phyloP scores from a whole-genome alignment of 1,140 invertebrate species.

The Druon quercuslanigerum region DNA sequence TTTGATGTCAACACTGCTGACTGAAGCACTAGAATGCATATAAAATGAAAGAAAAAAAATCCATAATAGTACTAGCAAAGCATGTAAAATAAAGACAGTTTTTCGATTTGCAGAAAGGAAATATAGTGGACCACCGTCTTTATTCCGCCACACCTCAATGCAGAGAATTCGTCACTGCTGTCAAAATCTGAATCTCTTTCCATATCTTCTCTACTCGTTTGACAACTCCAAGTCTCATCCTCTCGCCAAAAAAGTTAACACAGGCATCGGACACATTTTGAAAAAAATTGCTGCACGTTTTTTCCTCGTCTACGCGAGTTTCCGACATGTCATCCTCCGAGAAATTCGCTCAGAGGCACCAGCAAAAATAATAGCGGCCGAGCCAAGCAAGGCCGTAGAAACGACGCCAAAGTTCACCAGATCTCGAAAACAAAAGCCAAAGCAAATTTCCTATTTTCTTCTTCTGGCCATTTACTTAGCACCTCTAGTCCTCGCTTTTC shows the following conservation, averaged over 20 bases:
- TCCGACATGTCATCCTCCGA: conserved; percentile 49
- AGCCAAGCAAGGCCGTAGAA: background rate
- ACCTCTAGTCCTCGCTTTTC: conserved; percentile 60
- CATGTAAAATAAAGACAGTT: conserved; percentile 33
- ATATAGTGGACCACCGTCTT: conserved; percentile 63
- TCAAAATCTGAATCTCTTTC: conserved; percentile 71
- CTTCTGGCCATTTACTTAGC: conserved; percentile 64
- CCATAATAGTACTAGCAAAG: background rate
- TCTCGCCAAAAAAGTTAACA: conserved; percentile 61
- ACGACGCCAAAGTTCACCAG: conserved; percentile 30
- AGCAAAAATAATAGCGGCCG: conserved; percentile 12
- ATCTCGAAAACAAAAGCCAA: conserved; percentile 51
- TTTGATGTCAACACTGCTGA: too few relatives aligned
- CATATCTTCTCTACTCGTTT: conserved; percentile 70
- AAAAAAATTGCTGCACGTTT: conserved; percentile 57
- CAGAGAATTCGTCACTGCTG: conserved; percentile 72
- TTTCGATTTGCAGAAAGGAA: conserved; percentile 63
- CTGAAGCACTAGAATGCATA: too few relatives aligned
- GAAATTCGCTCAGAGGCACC: conserved; percentile 23
- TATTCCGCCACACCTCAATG: conserved; percentile 69
- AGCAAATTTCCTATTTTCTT: conserved; percentile 50
- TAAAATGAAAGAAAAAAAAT: too few relatives aligned
- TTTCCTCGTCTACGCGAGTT: conserved; percentile 58
- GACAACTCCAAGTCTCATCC: conserved; percentile 69
- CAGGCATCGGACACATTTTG: conserved; percentile 58